Evolutionary conservation across 2,888 invertebrate species (phyloP).

Genomic region (Odontothrips loti): DNA sequence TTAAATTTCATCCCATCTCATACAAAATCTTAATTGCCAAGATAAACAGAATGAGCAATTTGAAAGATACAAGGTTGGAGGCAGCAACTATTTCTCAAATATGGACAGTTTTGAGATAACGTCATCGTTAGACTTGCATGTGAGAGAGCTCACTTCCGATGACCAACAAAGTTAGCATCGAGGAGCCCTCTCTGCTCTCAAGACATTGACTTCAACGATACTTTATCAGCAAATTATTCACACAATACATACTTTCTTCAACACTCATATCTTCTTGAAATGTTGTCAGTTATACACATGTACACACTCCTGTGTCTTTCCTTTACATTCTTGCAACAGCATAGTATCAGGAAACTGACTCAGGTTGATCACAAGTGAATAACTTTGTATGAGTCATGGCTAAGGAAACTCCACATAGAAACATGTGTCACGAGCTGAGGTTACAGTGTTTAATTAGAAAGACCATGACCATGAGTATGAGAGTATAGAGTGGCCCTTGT

Average conservation of each 20-base stretch:
- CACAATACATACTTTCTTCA: conserved; percentile 1
- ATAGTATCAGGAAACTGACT: too few relatives aligned
- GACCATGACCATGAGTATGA: conserved; percentile 26
- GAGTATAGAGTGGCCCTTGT: conserved; percentile 18
- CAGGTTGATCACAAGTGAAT: not conserved
- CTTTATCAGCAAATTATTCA: not conserved
- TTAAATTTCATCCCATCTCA: too few relatives aligned
- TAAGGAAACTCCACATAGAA: not conserved
- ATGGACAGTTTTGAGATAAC: too few relatives aligned
- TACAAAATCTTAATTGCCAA: too few relatives aligned
- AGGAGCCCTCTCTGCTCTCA: too few relatives aligned
- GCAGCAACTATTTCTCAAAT: too few relatives aligned
- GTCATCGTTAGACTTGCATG: too few relatives aligned
- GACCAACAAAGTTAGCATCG: too few relatives aligned
- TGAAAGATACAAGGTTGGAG: too few relatives aligned
- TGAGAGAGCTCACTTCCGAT: too few relatives aligned
- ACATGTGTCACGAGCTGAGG: conserved; percentile 21
- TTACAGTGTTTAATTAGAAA: conserved; percentile 14
- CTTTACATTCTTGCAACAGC: too few relatives aligned
- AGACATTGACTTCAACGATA: not conserved
- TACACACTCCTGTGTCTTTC: not conserved
- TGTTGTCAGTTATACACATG: not conserved
- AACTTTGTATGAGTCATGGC: not conserved
- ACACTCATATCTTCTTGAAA: not conserved
- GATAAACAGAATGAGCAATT: too few relatives aligned